Base-by-base conservation (phyloP, 2,888 invertebrate species). In the Chrysina gloriosa region DNA sequence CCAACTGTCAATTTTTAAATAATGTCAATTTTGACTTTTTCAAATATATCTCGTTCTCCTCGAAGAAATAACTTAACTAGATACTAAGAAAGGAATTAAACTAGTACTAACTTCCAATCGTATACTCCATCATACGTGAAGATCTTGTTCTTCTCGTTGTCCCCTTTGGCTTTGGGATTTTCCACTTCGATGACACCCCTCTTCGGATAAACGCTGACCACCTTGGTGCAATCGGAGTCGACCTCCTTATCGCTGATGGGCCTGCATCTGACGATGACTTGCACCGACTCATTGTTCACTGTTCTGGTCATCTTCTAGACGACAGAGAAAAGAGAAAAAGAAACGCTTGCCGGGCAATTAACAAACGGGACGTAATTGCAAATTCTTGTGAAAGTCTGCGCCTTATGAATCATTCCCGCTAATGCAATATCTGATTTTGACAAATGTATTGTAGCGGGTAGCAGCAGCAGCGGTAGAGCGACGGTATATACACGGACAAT, bases 61-160 rank as follows among this genome's bases (percentile, higher is more conserved):
- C n/a, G n/a, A n/a, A n/a, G n/a, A n/a, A n/a, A n/a, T n/a, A n/a
- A n/a, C n/a, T n/a, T n/a, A n/a, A n/a, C n/a, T n/a, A n/a, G n/a
- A n/a, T n/a, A n/a, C n/a, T n/a, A n/a, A n/a, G n/a, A n/a, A n/a
- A n/a, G n/a, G n/a, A 54, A 27, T 5, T 34, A 21, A 27, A 54
- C n/a, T n/a, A 29, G 11, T 34, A 82, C 86, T 84, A 82, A 90
- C 87, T 87, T 86, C 86, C 89, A 89, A 85, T 97, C 97, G 85
- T 98, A 99, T 3, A 98, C 97, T 29, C 97, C 94, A 85, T 99
- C 99, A 85, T 97, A 99, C 0, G 98, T 97, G 85, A 98, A 99
- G 73, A 93, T 89, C 84, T 98, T 98, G 74, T 94, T 94, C 78
- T 90, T 90, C 61, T 92, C 93, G 77, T 88, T 86, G 19, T 83